phyloP scores from a whole-genome alignment of 2,888 invertebrate species.

The Bruchidius siliquastri region DNA sequence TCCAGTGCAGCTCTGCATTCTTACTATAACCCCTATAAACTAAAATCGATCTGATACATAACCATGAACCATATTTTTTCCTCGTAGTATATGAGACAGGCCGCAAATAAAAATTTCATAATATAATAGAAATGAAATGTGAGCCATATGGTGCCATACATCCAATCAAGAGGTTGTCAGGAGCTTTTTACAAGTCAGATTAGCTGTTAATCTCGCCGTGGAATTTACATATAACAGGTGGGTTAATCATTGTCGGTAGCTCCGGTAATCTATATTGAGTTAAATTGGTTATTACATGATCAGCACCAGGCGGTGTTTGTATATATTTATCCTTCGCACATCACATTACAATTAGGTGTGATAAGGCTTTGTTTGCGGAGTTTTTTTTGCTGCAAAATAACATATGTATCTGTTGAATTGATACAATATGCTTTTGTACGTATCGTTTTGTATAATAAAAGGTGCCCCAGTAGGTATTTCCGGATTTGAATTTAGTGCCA shows the following conservation, averaged over 20 bases:
- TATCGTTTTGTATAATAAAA: too few species aligned
- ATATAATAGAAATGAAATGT: constrained; percentile 8
- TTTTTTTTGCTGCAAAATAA: background rate
- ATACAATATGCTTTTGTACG: background rate
- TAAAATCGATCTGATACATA: too few species aligned
- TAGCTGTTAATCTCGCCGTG: constrained; percentile 27
- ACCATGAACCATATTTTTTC: too few species aligned
- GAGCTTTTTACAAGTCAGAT: constrained; percentile 34
- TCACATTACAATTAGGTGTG: constrained; percentile 26
- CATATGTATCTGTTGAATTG: background rate
- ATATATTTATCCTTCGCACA: constrained; percentile 12
- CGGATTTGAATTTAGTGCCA: too few species aligned
- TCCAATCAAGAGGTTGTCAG: constrained; percentile 28
- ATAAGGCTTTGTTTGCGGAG: constrained; percentile 2
- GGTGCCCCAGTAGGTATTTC: too few species aligned
- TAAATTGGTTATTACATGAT: constrained; percentile 28
- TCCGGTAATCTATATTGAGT: constrained; percentile 30
- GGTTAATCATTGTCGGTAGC: constrained; percentile 16
- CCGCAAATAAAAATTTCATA: constrained; percentile 17
- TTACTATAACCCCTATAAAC: too few species aligned
- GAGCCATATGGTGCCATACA: constrained; percentile 31
- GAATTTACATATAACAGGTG: constrained; percentile 28
- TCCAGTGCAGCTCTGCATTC: too few species aligned
- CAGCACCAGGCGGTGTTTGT: constrained; percentile 26
- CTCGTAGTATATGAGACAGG: constrained; percentile 7